Percentiles rank a stretch among this genome's conserved stretches.
Evolutionary conservation across 1,140 invertebrate species (phyloP).

Genomic region (Leguminivora glycinivorella): DNA sequence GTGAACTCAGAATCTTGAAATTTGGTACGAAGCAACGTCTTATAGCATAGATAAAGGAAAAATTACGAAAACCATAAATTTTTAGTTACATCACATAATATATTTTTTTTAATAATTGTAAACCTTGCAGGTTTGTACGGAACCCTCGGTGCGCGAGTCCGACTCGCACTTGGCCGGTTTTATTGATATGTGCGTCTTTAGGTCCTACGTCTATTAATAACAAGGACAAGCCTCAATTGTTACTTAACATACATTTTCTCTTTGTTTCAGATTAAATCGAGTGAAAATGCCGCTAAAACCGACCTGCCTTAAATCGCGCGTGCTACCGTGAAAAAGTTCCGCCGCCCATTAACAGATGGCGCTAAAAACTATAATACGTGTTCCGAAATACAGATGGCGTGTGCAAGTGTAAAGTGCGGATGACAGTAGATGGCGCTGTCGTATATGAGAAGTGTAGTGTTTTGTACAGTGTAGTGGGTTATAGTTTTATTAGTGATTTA

Average conservation of each 20-base stretch:
- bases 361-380: background rate
- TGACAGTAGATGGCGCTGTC: slow-evolving; percentile 11
- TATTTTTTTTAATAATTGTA: no score
- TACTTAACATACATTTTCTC: background rate
- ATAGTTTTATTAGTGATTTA: slow-evolving; percentile 1
- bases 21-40: no score
- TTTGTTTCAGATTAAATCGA: slow-evolving; percentile 18
- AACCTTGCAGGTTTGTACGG: no score
- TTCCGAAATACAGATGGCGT: background rate
- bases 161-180: no score
- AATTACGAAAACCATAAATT: no score
- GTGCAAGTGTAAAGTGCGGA: background rate
- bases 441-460: background rate
- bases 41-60: no score
- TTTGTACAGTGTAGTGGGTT: slow-evolving; percentile 18
- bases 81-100: no score
- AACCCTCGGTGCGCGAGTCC: no score
- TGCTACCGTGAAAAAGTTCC: background rate
- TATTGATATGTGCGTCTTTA: no score
- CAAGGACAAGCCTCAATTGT: no score
- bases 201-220: no score
- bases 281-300: slow-evolving; percentile 3
- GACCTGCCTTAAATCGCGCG: background rate
- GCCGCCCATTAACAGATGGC: background rate
- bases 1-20: no score